Evolutionary conservation across 2,113 vertebrate genomes (phyloP).

Genomic region (Chloebia gouldiae): DNA sequence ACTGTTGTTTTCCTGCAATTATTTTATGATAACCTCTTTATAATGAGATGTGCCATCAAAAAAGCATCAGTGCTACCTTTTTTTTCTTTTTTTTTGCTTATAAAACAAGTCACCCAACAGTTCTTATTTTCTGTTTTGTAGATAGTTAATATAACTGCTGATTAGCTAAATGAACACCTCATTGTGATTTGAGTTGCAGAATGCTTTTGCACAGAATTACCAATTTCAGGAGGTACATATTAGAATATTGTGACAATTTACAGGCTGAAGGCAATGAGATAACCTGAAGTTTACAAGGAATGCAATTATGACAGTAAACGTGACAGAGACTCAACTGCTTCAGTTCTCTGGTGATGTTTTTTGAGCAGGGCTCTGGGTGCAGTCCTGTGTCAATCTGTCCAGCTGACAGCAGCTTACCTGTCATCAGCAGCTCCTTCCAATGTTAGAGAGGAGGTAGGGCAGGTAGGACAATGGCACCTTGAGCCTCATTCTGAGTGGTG

Average conservation of each 20-base stretch:
- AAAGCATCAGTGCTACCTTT: neutral
- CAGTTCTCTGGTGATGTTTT: neutral
- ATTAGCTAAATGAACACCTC: slow-evolving; percentile 21
- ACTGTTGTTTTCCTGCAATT: slow-evolving; percentile 3
- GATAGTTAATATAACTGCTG: neutral
- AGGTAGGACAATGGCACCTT: neutral
- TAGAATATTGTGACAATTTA: neutral
- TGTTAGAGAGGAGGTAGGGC: neutral
- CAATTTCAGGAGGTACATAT: neutral
- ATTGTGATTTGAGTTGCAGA: slow-evolving; percentile 6
- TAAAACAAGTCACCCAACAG: neutral
- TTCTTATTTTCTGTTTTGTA: neutral
- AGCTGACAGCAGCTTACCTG: neutral
- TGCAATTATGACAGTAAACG: neutral
- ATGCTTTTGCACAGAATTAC: slow-evolving; percentile 13
- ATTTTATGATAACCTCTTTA: neutral
- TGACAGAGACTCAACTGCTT: neutral
- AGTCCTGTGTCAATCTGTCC: neutral
- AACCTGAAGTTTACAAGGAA: neutral
- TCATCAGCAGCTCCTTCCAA: neutral
- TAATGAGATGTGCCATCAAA: slow-evolving; percentile 2
- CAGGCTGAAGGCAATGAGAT: neutral
- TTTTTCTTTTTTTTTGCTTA: neutral
- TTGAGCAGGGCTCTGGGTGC: neutral
- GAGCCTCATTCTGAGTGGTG: neutral